A percentile compares a stretch with the other conserved stretches of the same genome.
Conservation (phyloP, 53 echinoderm and acorn worm genomes). For the Astropecten irregularis region DNA sequence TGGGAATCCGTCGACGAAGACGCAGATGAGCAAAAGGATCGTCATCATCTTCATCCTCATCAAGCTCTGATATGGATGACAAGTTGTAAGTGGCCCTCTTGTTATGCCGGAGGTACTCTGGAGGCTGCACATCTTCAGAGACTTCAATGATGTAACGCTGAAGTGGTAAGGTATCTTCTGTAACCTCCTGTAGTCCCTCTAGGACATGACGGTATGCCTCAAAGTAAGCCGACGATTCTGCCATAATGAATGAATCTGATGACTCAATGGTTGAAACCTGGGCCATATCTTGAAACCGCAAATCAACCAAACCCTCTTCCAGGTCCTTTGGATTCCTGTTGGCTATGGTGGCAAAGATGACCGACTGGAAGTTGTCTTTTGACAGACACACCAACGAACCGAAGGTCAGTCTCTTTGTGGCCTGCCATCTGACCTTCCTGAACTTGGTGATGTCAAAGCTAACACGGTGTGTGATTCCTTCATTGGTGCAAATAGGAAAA, state of each 20-base stretch:
- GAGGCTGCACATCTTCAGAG: slow-evolving; percentile 19
- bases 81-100: slow-evolving; percentile 57
- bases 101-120: slow-evolving; percentile 60
- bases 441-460: slow-evolving; percentile 76
- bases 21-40: too few relatives aligned
- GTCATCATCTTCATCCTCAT: not conserved
- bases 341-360: slow-evolving; percentile 88
- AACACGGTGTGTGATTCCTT: slow-evolving; percentile 75
- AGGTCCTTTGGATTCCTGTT: slow-evolving; percentile 81
- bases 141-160: slow-evolving; percentile 69
- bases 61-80: not conserved
- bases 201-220: slow-evolving; percentile 92
- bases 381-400: slow-evolving; percentile 91
- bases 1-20: not conserved
- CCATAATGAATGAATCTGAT: slow-evolving; percentile 76
- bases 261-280: slow-evolving; percentile 53
- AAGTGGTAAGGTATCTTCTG: slow-evolving; percentile 61
- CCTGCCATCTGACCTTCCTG: slow-evolving; percentile 77
- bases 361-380: slow-evolving; percentile 77
- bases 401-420: slow-evolving; percentile 75
- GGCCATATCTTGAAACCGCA: slow-evolving; percentile 68
- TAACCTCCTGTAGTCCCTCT: slow-evolving; percentile 65
- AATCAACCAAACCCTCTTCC: slow-evolving; percentile 78
- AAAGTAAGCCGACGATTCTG: slow-evolving; percentile 89
- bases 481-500: slow-evolving; percentile 76